Evolutionary conservation across 2,888 invertebrate genomes (phyloP).

Genomic region (Leucozona laternaria): DNA sequence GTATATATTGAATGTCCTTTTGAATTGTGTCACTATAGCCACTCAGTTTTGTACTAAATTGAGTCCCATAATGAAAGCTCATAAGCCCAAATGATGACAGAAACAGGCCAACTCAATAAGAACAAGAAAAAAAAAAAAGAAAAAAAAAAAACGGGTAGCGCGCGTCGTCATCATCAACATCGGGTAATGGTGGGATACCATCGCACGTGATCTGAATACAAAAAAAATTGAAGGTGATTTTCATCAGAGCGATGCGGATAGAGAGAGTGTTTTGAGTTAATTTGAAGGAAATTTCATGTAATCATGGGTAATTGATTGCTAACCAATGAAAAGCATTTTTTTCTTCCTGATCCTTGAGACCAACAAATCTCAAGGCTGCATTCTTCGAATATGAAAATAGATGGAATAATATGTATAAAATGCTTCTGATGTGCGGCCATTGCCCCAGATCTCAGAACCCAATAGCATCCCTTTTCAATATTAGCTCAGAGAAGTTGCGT

Average conservation of each 20-base stretch:
- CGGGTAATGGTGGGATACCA: slow-evolving; percentile 56
- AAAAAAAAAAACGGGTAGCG: not conserved
- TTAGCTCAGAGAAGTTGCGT: slow-evolving; percentile 21
- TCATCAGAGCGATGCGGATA: slow-evolving; percentile 1
- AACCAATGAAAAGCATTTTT: slow-evolving; percentile 64
- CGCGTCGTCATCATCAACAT: not conserved
- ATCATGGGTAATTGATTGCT: slow-evolving; percentile 73
- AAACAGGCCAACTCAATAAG: slow-evolving; percentile 34
- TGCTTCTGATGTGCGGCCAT: too few relatives aligned
- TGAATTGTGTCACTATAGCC: slow-evolving; percentile 41
- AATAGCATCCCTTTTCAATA: slow-evolving; percentile 1
- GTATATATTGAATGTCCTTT: slow-evolving; percentile 63
- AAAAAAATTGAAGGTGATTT: slow-evolving; percentile 29
- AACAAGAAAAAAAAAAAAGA: not conserved
- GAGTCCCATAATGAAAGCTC: slow-evolving; percentile 70
- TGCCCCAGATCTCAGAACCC: not conserved
- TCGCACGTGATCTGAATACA: slow-evolving; percentile 69
- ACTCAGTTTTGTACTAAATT: slow-evolving; percentile 49
- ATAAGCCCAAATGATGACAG: slow-evolving; percentile 65
- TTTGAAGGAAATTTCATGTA: slow-evolving; percentile 64
- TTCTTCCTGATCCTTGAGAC: slow-evolving; percentile 22
- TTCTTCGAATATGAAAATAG: slow-evolving; percentile 46
- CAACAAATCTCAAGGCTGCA: slow-evolving; percentile 16
- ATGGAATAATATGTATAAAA: slow-evolving; percentile 14
- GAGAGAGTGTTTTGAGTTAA: slow-evolving; percentile 36